These are phyloP conservation scores for Lutjanus erythropterus DNA, from an alignment of 2,113 vertebrate species.

Conservation along the genomic window DNA sequence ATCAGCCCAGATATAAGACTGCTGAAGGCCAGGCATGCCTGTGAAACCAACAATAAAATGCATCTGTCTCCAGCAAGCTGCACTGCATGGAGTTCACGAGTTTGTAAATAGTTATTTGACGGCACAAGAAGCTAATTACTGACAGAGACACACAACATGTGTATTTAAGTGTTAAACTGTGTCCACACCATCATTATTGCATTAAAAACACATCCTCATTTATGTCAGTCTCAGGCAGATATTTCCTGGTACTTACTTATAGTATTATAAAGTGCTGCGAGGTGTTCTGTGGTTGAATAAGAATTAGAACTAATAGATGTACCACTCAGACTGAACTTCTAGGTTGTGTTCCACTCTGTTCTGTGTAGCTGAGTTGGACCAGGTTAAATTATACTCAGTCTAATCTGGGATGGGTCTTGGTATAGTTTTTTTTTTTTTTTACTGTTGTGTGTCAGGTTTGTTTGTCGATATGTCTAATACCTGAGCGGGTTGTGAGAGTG, in stretches of 20 bases:
- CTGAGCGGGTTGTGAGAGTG: neutral
- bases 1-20: too few relatives aligned
- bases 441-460: neutral
- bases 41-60: neutral
- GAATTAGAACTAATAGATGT: neutral
- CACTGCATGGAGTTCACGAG: neutral
- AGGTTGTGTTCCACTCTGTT: slow-evolving; percentile 4
- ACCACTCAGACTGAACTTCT: slow-evolving; percentile 12
- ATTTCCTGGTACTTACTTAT: slow-evolving; percentile 2
- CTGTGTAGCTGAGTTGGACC: neutral
- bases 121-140: neutral
- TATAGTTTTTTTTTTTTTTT: too few relatives aligned
- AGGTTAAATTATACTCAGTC: neutral
- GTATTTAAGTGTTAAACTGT: neutral
- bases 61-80: neutral
- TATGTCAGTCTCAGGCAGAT: slow-evolving; percentile 7
- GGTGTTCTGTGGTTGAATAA: neutral
- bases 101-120: neutral
- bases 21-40: too few relatives aligned
- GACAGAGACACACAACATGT: neutral
- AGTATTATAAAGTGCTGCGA: neutral
- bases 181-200: slow-evolving; percentile 14
- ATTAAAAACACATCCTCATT: slow-evolving; percentile 6
- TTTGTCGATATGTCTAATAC: neutral
- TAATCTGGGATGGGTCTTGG: too few relatives aligned